Conservation (phyloP, 2,113 vertebrate genomes). For the Gobius niger region DNA sequence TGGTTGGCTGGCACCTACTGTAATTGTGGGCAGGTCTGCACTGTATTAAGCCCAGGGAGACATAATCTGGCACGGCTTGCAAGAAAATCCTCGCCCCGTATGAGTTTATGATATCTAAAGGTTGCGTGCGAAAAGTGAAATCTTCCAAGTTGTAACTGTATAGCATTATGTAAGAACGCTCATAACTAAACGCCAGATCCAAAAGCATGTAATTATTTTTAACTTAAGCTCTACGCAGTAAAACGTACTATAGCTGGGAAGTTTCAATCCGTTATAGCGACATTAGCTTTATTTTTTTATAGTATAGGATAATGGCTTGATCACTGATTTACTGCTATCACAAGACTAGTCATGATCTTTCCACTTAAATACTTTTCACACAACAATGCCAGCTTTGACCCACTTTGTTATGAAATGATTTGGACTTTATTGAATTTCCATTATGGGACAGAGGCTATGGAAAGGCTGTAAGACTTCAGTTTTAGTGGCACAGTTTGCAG, state of each 20-base stretch:
- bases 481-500: too few species aligned
- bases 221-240: too few species aligned
- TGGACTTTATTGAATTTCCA: not conserved
- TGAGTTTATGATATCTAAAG: constrained; percentile 8
- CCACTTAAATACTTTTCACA: not conserved
- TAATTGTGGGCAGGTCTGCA: constrained; percentile 23
- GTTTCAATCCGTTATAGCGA: too few species aligned
- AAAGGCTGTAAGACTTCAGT: not conserved
- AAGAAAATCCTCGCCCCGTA: not conserved
- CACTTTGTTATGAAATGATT: not conserved
- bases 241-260: too few species aligned
- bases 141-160: not conserved
- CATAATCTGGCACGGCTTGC: constrained; percentile 12
- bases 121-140: constrained; percentile 7
- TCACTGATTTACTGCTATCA: not conserved
- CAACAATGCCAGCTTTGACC: not conserved
- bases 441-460: not conserved
- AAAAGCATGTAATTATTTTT: too few species aligned
- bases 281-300: too few species aligned
- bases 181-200: too few species aligned
- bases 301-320: too few species aligned
- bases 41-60: constrained; percentile 14
- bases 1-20: not conserved
- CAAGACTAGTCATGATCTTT: not conserved
- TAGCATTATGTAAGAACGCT: not conserved